Conservation (phyloP, 1,140 invertebrate species). For the Drosophila parabipectinata region DNA sequence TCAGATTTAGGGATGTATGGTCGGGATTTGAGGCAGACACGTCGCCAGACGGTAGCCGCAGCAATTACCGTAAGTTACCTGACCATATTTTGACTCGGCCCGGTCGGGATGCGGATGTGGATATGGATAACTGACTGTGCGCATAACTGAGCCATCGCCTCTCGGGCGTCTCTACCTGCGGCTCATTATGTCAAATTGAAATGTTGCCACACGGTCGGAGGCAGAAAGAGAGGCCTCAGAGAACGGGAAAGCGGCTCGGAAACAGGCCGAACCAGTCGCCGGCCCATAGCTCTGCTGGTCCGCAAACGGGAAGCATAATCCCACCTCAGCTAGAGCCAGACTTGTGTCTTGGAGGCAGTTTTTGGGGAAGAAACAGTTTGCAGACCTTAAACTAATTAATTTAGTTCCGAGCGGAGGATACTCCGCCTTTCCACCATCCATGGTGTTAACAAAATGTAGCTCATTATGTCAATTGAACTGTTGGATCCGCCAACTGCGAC, state of each 20-base stretch:
- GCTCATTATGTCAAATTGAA: constrained; percentile 83
- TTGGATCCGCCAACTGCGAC: constrained; percentile 39
- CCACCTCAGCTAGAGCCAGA: constrained; percentile 5
- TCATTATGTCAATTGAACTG: constrained; percentile 83
- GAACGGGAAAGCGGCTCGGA: not conserved
- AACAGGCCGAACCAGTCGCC: constrained; percentile 62
- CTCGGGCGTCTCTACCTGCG: constrained; percentile 24
- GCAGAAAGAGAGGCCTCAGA: constrained; percentile 8
- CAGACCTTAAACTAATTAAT: not conserved
- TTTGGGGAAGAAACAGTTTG: not conserved
- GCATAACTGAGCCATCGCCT: constrained; percentile 28
- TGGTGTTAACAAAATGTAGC: constrained; percentile 69
- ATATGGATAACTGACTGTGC: not conserved
- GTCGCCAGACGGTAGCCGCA: constrained; percentile 72
- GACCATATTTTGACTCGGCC: constrained; percentile 51
- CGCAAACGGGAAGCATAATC: constrained; percentile 14
- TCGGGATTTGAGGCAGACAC: constrained; percentile 6
- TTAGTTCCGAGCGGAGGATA: not conserved
- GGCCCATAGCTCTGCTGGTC: constrained; percentile 29
- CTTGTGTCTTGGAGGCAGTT: not conserved
- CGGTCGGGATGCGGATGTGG: constrained; percentile 2
- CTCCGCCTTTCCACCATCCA: not conserved
- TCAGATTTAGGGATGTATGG: constrained; percentile 36
- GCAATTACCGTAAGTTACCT: constrained; percentile 58
- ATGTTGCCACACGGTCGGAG: constrained; percentile 65